phyloP scores from a whole-genome alignment of 2,888 invertebrate species.

The Luffia ferchaultella region DNA sequence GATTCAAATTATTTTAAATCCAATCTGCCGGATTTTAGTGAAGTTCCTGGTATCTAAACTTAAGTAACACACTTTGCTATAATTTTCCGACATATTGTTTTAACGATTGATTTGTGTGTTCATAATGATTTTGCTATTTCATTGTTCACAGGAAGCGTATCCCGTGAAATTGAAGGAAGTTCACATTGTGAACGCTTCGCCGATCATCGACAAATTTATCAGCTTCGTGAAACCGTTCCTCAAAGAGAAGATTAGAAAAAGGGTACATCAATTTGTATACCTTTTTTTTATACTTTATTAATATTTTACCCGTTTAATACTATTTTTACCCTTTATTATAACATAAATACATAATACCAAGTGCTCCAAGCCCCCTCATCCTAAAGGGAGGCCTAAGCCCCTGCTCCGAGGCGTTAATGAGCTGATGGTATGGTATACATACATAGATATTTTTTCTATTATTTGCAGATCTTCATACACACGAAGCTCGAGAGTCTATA shows the following conservation, averaged over 20 bases:
- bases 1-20: no score
- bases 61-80: no score
- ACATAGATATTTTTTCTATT: neutral
- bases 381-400: no score
- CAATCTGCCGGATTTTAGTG: no score
- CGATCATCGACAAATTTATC: slow-evolving; percentile 82
- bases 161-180: slow-evolving; percentile 88
- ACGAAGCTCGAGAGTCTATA: slow-evolving; percentile 77
- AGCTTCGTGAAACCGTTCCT: slow-evolving; percentile 86
- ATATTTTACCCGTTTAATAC: slow-evolving; percentile 14
- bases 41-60: no score
- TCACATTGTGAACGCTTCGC: slow-evolving; percentile 83
- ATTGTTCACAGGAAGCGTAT: slow-evolving; percentile 61
- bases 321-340: no score
- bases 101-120: no score
- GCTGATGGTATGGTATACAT: no score
- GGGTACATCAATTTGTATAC: slow-evolving; percentile 55
- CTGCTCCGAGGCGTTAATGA: no score
- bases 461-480: slow-evolving; percentile 75
- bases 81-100: no score
- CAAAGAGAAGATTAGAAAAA: slow-evolving; percentile 84
- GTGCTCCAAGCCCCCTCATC: no score
- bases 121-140: neutral
- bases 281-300: no score
- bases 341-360: neutral